Evolutionary conservation across 2,888 invertebrate genomes (phyloP), one percentile per base, ranked within the genome.

Genomic region (Dione vanillae): DNA sequence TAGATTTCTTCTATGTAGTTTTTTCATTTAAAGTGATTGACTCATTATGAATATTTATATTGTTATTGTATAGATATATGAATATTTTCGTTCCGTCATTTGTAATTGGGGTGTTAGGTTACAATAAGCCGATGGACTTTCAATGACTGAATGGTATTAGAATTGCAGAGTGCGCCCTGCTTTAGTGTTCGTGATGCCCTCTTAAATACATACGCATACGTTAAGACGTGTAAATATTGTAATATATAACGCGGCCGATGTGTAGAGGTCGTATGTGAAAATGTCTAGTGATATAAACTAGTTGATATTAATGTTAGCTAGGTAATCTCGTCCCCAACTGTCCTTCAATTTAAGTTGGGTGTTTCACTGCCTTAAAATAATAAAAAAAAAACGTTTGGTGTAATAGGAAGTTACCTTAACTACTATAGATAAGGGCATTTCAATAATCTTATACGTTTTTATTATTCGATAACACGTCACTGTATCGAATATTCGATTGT

Each of bases 321-420:
- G 92, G 91, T 92, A 92, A 92, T 91, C 87, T 92, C 87, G 90
- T 90, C 89, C 92, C 93, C 92, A 90, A 92, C 93, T 89, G 87
- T 90, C 91, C 91, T 92, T 87, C 85, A 88, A 85, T 92, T 92
- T 92, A 86, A 86, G 92, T 92, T 93, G 93, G 93, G 91, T 90
- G 91, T 93, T 90, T 92, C 93, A 93, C 93, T 93, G 93, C 93
- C 93, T 93, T 93, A 93, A 91, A 91, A 82, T 91, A 88, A 89
- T 90, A 85, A 87, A 83, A 73, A 76, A 82, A 82, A n/a, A n/a
- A n/a, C n/a, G 83, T 86, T 90, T 81, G 87, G 82, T 84, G 86
- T 92, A 91, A 91, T 90, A 87, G 61, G 43, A 43, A 45, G 87
- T 90, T 89, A 89, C 82, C 83, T 87, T 85, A 90, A 91, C 86